Percentiles rank a stretch among this genome's conserved stretches.
phyloP scores from a whole-genome alignment of 2,113 vertebrate genomes.

The Aythya baeri region DNA sequence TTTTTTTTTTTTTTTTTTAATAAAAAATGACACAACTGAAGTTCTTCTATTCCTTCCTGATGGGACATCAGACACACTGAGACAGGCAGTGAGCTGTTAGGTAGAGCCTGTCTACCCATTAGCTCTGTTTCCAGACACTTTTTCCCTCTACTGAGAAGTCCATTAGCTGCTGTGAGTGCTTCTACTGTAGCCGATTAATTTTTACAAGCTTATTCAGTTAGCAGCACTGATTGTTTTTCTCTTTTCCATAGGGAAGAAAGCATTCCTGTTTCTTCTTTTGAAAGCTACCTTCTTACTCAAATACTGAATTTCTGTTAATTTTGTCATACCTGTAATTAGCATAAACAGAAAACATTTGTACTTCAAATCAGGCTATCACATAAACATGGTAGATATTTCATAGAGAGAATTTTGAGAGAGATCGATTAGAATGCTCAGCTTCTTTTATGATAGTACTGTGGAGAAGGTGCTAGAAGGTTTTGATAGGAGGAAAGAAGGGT shows the following conservation, averaged over 20 bases:
- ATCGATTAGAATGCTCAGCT: not conserved
- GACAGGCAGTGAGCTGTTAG: not conserved
- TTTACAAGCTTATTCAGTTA: not conserved
- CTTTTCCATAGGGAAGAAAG: not conserved
- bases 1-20: not conserved
- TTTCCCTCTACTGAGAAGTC: not conserved
- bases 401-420: not conserved
- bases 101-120: fast-evolving
- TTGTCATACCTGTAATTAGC: not conserved
- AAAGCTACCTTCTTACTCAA: not conserved
- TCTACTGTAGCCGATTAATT: not conserved
- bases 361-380: not conserved
- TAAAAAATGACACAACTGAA: not conserved
- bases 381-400: not conserved
- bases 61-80: not conserved
- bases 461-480: not conserved
- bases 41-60: not conserved
- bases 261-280: not conserved
- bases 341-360: conserved; percentile 42
- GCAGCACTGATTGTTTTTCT: not conserved
- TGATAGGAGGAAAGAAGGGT: not conserved
- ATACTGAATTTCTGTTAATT: not conserved
- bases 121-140: not conserved
- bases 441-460: not conserved
- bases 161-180: not conserved